Percentiles rank a stretch among this genome's conserved stretches.
Evolutionary conservation across 2,113 vertebrate genomes (phyloP).

Genomic region (Strix aluco): DNA sequence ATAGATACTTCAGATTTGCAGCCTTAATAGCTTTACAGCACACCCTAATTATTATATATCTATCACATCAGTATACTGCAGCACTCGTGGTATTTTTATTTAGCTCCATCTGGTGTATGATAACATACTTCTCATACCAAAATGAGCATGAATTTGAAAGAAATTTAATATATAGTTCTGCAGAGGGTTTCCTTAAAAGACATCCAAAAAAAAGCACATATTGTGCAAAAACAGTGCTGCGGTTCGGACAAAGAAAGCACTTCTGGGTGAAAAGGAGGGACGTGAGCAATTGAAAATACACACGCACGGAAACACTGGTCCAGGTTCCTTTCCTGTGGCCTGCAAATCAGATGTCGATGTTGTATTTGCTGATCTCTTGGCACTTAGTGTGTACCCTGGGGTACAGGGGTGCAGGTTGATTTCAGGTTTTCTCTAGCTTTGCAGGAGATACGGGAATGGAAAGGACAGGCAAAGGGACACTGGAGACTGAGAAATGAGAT

Average conservation of each 20-base stretch:
- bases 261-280: neutral
- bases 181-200: neutral
- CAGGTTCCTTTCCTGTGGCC: neutral
- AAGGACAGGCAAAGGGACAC: neutral
- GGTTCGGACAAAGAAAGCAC: neutral
- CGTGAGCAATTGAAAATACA: accelerated
- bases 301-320: accelerated
- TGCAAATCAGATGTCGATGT: accelerated
- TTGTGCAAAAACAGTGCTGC: accelerated
- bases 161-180: neutral
- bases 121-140: constrained; percentile 7
- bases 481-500: neutral
- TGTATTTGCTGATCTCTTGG: neutral
- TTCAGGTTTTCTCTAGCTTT: neutral
- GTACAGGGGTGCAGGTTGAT: neutral
- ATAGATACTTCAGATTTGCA: constrained; percentile 40
- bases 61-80: constrained; percentile 34
- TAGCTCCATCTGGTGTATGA: constrained; percentile 58
- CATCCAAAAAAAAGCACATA: neutral
- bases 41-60: constrained; percentile 62
- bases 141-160: neutral
- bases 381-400: accelerated
- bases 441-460: neutral
- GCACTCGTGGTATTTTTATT: constrained; percentile 51
- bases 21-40: constrained; percentile 53